A percentile compares a stretch with the other conserved stretches of the same genome.
These are phyloP conservation scores for Pyrocoelia pectoralis DNA, from an alignment of 2,888 invertebrate species.

Conservation along the genomic window DNA sequence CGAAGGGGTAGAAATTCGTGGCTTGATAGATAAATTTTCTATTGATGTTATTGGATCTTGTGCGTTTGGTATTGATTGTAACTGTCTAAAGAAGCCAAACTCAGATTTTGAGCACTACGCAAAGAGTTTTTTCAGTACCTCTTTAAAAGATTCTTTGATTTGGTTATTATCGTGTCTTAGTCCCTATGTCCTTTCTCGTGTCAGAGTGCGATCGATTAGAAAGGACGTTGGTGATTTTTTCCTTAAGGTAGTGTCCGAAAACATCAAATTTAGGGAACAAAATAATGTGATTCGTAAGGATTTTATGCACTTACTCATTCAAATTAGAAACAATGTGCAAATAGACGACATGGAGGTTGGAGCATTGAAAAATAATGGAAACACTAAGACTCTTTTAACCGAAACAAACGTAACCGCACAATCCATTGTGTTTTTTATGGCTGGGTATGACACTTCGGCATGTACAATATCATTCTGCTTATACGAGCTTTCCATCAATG, in stretches of 20 bases:
- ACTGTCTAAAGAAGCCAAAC: constrained; percentile 45
- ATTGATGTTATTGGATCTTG: constrained; percentile 56
- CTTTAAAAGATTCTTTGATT: constrained; percentile 16
- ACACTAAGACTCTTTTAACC: background rate
- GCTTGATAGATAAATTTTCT: constrained; percentile 49
- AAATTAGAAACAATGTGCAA: constrained; percentile 7
- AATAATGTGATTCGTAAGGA: background rate
- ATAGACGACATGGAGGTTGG: background rate
- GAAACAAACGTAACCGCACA: constrained; percentile 37
- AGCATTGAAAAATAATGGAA: background rate
- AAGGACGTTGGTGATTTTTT: background rate
- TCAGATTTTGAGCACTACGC: constrained; percentile 35
- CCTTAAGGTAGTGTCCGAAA: background rate
- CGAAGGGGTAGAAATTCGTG: constrained; percentile 40
- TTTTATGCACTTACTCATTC: constrained; percentile 3
- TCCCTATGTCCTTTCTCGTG: constrained; percentile 25
- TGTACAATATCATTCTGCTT: constrained; percentile 58
- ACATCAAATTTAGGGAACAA: background rate
- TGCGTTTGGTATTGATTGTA: constrained; percentile 51
- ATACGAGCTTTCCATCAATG: constrained; percentile 62
- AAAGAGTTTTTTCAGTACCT: background rate
- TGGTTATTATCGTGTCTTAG: constrained; percentile 25
- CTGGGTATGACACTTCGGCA: constrained; percentile 56
- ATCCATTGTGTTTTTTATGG: constrained; percentile 47
- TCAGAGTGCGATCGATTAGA: background rate